Conservation (phyloP, 1,140 invertebrate species). For the Habropoda laboriosa region DNA sequence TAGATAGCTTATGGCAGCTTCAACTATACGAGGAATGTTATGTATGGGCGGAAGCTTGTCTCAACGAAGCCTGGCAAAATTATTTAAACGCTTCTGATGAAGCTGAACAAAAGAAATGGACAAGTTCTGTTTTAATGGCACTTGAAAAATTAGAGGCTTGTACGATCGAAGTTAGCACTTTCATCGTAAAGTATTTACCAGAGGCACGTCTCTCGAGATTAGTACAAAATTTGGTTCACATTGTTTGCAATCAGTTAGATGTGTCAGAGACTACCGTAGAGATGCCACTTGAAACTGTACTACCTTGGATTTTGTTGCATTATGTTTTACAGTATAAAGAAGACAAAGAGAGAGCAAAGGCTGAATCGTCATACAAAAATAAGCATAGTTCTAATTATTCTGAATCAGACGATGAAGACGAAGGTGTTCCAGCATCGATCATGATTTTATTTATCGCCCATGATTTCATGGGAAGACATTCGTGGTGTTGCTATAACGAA, state of each 20-base stretch:
- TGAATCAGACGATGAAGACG: slow-evolving; percentile 82
- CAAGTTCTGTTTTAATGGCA: slow-evolving; percentile 85
- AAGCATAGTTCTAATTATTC: slow-evolving; percentile 66
- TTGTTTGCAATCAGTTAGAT: slow-evolving; percentile 89
- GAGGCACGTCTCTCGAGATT: slow-evolving; percentile 84
- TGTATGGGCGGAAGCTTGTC: slow-evolving; percentile 88
- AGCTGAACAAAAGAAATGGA: slow-evolving; percentile 84
- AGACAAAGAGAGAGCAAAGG: slow-evolving; percentile 80
- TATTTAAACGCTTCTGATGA: slow-evolving; percentile 82
- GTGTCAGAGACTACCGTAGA: slow-evolving; percentile 83
- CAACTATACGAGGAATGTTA: slow-evolving; percentile 85
- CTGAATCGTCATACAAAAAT: slow-evolving; percentile 65
- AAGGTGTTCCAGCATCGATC: slow-evolving; percentile 88
- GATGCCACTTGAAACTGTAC: slow-evolving; percentile 87
- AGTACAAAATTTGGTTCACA: slow-evolving; percentile 88
- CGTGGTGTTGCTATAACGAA: slow-evolving; percentile 89
- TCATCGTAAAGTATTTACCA: slow-evolving; percentile 82
- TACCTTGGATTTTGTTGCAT: slow-evolving; percentile 93
- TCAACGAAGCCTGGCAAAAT: slow-evolving; percentile 85
- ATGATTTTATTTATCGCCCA: slow-evolving; percentile 92
- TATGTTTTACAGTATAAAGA: slow-evolving; percentile 86
- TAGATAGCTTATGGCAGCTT: slow-evolving; percentile 87
- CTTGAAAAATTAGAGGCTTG: slow-evolving; percentile 87
- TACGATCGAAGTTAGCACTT: slow-evolving; percentile 83
- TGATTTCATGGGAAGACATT: slow-evolving; percentile 89